Base-by-base conservation (phyloP, 2,797 vertebrate species). In the Spizella passerina region DNA sequence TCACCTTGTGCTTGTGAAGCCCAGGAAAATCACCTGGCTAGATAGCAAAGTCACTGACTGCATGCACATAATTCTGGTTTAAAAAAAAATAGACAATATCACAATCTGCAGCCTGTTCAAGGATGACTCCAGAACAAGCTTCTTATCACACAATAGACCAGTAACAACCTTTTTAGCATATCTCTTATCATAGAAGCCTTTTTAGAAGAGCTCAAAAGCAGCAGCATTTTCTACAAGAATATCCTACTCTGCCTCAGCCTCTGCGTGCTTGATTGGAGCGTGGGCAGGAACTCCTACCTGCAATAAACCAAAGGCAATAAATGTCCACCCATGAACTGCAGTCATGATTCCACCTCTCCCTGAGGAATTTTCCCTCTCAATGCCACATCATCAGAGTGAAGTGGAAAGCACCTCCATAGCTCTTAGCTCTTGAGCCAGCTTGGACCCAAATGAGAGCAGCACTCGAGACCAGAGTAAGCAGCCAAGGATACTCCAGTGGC, bases 261-360 rank as follows among this genome's bases (percentile, higher is more conserved):
- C 82, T 86, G 85, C 5, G 24, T 18, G 49, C 72, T 75, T 44
- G 64, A 90, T 38, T 56, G 72, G 46, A 59, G 65, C 2, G 55
- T 88, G 30, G 91, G 90, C 0, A 0, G 65, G 39, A 88, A 65
- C 65, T 91, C 65, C 91, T 30, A 79, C 85, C 72, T 85, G 59
- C 70, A 83, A 72, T 90, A 94, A 87, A 91, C 46, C 30, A 69
- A 83, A 78, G 52, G 80, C 91, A 94, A 81, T 78, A 90, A 88
- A 90, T 65, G 82, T 82, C 85, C 91, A 90, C 82, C 80, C 80
- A 41, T 83, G 90, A 95, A 82, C 61, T 52, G 27, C 3, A 92
- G 86, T 73, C 87, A 90, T 87, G 61, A 86, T 83, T 93, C 84
- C 72, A 80, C 32, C 53, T 87, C 65, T 80, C 57, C 57, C 66